Conservation (phyloP, 1,140 invertebrate genomes). For the Drepana arcuata region DNA sequence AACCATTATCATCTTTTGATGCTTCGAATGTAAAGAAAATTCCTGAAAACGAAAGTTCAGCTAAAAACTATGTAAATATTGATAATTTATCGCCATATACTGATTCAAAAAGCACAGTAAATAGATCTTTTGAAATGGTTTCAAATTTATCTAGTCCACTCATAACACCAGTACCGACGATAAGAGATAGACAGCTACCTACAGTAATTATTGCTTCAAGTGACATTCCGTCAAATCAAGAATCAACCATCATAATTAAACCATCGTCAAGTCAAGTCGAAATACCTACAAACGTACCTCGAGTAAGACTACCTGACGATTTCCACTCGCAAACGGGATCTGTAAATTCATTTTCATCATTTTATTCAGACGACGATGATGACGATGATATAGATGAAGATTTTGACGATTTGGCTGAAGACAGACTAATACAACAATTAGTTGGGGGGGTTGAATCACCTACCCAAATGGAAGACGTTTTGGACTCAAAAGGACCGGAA, state of each 20-base stretch:
- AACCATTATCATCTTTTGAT: slow-evolving; percentile 50
- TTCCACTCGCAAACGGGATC: slow-evolving; percentile 54
- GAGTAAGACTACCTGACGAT: slow-evolving; percentile 52
- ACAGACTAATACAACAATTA: slow-evolving; percentile 53
- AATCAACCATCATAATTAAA: slow-evolving; percentile 50
- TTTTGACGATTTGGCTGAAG: slow-evolving; percentile 44
- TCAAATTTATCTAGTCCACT: slow-evolving; percentile 11
- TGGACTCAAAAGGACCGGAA: slow-evolving; percentile 67
- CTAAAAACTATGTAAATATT: slow-evolving; percentile 54
- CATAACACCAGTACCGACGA: slow-evolving; percentile 5
- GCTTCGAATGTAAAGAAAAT: slow-evolving; percentile 27
- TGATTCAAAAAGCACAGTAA: slow-evolving; percentile 13
- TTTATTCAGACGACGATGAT: slow-evolving; percentile 51
- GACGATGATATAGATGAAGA: slow-evolving; percentile 48
- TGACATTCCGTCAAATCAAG: slow-evolving; percentile 23
- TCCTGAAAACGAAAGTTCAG: slow-evolving; percentile 14
- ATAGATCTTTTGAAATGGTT: slow-evolving; percentile 28
- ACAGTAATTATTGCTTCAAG: slow-evolving; percentile 57
- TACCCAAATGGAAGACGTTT: slow-evolving; percentile 41
- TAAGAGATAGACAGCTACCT: slow-evolving; percentile 39
- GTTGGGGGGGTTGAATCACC: slow-evolving; percentile 57
- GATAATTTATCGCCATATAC: slow-evolving; percentile 29
- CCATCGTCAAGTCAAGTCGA: slow-evolving; percentile 39
- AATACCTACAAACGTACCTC: slow-evolving; percentile 36
- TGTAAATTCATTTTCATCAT: slow-evolving; percentile 51